These are phyloP conservation scores for Chauna torquata DNA, from an alignment of 2,113 vertebrate species.

Conservation along the genomic window DNA sequence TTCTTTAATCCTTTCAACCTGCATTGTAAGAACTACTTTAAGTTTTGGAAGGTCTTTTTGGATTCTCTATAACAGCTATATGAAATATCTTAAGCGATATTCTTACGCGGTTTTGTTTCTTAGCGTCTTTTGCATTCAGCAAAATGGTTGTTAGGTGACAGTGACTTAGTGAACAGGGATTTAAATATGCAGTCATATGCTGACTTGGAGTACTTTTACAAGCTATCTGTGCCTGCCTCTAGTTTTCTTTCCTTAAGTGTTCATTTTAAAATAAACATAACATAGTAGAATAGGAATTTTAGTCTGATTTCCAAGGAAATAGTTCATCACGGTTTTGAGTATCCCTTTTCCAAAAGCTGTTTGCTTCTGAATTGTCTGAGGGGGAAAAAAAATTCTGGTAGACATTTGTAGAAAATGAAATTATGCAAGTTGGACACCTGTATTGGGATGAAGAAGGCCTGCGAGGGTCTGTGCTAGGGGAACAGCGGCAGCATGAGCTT, in stretches of 20 bases:
- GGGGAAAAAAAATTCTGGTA: neutral
- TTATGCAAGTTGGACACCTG: neutral
- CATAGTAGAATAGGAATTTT: neutral
- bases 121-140: neutral
- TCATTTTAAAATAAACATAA: neutral
- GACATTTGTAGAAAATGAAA: neutral
- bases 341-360: neutral
- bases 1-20: neutral
- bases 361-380: neutral
- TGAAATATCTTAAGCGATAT: neutral
- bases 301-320: neutral
- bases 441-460: neutral
- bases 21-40: neutral
- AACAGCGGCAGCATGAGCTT: neutral
- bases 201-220: neutral
- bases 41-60: neutral
- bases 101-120: neutral
- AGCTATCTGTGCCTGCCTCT: neutral
- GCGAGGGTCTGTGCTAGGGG: neutral
- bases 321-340: neutral
- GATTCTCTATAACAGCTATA: neutral
- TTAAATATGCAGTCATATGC: neutral
- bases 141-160: fast-evolving
- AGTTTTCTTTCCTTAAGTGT: neutral
- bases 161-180: neutral